phyloP scores from a whole-genome alignment of 1,140 invertebrate genomes.

The Drosophila simulans region DNA sequence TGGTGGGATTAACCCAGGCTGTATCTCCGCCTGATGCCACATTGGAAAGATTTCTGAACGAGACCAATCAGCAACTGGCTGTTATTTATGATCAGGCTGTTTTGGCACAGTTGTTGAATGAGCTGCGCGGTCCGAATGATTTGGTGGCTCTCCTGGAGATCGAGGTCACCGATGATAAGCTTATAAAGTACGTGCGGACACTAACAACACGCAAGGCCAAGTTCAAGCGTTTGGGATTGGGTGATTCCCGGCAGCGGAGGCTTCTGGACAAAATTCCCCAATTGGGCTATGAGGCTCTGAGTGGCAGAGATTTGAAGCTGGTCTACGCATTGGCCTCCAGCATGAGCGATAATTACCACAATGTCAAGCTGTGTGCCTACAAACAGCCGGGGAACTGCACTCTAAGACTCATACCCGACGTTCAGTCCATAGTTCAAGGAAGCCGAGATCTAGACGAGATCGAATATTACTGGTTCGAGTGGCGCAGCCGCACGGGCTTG shows the following conservation, averaged over 20 bases:
- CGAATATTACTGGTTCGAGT: conserved; percentile 80
- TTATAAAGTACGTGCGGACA: conserved; percentile 45
- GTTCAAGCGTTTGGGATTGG: conserved; percentile 51
- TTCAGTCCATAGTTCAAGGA: conserved; percentile 60
- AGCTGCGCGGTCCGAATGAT: conserved; percentile 60
- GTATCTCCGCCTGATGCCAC: conserved; percentile 6
- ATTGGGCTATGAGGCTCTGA: conserved; percentile 59
- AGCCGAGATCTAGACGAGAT: conserved; percentile 66
- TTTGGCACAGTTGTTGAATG: conserved; percentile 58
- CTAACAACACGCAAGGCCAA: conserved; percentile 39
- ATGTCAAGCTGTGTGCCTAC: conserved; percentile 65
- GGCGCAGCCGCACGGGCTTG: conserved; percentile 59
- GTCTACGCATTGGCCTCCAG: conserved; percentile 58
- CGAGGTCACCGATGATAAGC: conserved; percentile 59
- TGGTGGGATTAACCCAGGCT: not conserved
- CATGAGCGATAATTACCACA: conserved; percentile 68
- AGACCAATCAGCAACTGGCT: conserved; percentile 58
- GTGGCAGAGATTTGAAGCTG: conserved; percentile 17
- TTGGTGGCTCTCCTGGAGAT: conserved; percentile 54
- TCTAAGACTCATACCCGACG: conserved; percentile 65
- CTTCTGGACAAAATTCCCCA: conserved; percentile 49
- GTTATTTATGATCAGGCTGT: conserved; percentile 64
- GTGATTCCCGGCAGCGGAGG: conserved; percentile 40
- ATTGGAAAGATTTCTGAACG: conserved; percentile 50
- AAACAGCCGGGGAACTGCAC: conserved; percentile 59